These are phyloP conservation scores for Deroplatys truncata DNA, from an alignment of 2,888 invertebrate genomes.

Conservation along the genomic window DNA sequence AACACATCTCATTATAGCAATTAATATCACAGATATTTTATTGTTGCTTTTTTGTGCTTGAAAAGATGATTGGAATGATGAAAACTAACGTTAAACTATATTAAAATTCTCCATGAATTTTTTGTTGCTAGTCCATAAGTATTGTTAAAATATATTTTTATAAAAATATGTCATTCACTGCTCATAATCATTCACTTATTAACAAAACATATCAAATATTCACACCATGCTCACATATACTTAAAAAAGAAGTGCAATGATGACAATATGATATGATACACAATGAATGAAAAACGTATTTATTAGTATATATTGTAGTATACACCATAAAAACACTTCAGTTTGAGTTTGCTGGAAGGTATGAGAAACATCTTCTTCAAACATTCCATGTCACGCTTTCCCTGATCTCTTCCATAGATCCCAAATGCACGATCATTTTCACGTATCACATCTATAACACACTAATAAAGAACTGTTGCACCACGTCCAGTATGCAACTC, in stretches of 20 bases:
- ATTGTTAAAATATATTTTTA: not conserved
- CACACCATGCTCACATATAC: not conserved
- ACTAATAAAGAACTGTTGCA: no score
- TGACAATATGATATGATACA: no score
- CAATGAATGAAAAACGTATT: no score
- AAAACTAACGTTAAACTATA: not conserved
- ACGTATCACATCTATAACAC: not conserved
- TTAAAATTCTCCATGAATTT: not conserved
- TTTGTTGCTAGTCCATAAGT: not conserved
- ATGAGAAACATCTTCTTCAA: not conserved
- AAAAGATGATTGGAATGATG: not conserved
- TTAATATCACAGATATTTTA: not conserved
- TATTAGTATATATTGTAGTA: no score
- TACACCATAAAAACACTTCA: not conserved
- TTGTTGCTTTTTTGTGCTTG: not conserved
- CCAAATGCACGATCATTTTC: not conserved
- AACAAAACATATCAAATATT: not conserved
- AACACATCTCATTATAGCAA: not conserved
- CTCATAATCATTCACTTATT: not conserved
- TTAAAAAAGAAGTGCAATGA: not conserved
- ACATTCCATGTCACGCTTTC: not conserved
- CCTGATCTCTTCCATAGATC: not conserved
- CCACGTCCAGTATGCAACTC: not conserved
- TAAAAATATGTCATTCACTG: not conserved
- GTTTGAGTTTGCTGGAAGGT: not conserved